A percentile compares a stretch with the other conserved stretches of the same genome.
These are phyloP conservation scores for Neotoma lepida DNA, from an alignment of 2,113 vertebrate species.

Conservation along the genomic window DNA sequence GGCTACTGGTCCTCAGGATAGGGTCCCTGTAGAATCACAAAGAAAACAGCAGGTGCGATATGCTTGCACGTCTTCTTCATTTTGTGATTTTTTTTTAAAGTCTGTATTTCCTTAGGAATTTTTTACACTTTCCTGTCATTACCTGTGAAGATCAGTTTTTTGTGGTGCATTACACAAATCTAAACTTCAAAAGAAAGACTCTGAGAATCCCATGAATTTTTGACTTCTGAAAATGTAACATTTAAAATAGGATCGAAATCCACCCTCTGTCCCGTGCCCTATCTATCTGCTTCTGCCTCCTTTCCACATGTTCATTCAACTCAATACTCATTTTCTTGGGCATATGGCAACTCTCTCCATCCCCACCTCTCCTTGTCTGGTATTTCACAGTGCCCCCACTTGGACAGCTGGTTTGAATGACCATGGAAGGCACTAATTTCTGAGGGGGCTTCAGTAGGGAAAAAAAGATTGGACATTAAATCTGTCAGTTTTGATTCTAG, in stretches of 20 bases:
- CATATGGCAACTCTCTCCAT: accelerated
- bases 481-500: neutral
- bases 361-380: too few relatives aligned
- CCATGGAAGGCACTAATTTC: accelerated
- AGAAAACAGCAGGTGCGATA: accelerated
- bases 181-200: neutral
- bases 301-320: neutral
- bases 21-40: too few relatives aligned
- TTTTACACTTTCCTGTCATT: neutral
- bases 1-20: neutral
- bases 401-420: neutral
- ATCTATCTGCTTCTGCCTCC: neutral
- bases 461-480: neutral
- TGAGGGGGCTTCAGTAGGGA: neutral
- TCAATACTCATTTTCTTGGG: neutral
- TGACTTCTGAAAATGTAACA: neutral
- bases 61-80: too few relatives aligned
- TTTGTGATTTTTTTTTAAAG: neutral
- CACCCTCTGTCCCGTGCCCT: neutral
- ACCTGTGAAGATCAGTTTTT: neutral
- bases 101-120: neutral
- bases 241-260: neutral
- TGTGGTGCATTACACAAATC: neutral
- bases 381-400: accelerated
- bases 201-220: neutral